Evolutionary conservation across 1,140 invertebrate species (phyloP).

Genomic region (Elymnias hypermnestra): DNA sequence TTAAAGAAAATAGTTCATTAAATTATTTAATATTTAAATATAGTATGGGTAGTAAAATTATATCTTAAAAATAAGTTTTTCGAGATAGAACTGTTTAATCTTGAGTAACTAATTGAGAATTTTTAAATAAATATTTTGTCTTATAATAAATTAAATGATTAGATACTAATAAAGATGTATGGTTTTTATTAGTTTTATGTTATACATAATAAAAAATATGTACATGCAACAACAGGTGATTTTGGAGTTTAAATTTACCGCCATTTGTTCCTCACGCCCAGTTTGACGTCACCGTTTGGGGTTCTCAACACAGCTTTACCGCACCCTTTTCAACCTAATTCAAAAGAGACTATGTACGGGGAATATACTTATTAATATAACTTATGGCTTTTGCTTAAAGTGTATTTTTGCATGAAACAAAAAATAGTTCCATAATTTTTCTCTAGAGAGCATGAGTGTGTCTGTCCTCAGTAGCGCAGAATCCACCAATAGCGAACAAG

Average conservation of each 20-base stretch:
- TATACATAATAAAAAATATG: too few relatives aligned
- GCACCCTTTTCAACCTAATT: conserved; percentile 55
- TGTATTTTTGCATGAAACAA: conserved; percentile 26
- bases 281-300: conserved; percentile 77
- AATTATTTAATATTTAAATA: too few relatives aligned
- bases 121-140: too few relatives aligned
- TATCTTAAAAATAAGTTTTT: too few relatives aligned
- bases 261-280: conserved; percentile 65
- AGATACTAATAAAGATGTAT: too few relatives aligned
- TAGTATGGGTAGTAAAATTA: too few relatives aligned
- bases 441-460: conserved; percentile 44
- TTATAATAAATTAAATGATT: too few relatives aligned
- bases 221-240: too few relatives aligned
- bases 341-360: conserved; percentile 37
- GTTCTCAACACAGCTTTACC: conserved; percentile 62
- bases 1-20: too few relatives aligned
- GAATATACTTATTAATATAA: conserved; percentile 8
- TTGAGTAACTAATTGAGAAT: too few relatives aligned
- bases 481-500: conserved; percentile 61
- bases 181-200: too few relatives aligned
- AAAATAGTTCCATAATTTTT: conserved; percentile 34
- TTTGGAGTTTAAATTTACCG: conserved; percentile 48
- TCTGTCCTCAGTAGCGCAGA: conserved; percentile 55
- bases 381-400: conserved; percentile 23
- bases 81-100: too few relatives aligned